Percentiles rank a stretch among this genome's conserved stretches.
Conservation (phyloP, 2,888 invertebrate genomes). For the Pantelozetes paolii region DNA sequence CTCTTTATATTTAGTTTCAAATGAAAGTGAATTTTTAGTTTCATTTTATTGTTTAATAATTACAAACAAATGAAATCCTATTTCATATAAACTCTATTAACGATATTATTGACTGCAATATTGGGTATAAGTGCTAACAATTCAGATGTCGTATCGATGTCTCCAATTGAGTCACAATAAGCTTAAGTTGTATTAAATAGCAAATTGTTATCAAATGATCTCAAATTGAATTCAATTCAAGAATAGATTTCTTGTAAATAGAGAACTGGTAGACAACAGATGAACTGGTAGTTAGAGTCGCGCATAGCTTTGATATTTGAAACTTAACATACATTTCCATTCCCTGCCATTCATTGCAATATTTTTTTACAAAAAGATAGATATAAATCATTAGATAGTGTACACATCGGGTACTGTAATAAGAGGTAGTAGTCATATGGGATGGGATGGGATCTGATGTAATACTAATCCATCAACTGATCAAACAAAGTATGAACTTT, state of each 20-base stretch:
- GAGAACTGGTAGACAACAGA: neutral
- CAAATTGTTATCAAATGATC: neutral
- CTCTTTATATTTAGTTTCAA: neutral
- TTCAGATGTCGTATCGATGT: conserved; percentile 10
- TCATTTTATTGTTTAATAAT: neutral
- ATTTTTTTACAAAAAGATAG: neutral
- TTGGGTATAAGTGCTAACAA: neutral
- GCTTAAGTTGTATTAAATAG: neutral
- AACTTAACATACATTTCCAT: conserved; percentile 21
- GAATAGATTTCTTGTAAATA: neutral
- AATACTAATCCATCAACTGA: conserved; percentile 30
- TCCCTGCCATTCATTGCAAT: conserved; percentile 3
- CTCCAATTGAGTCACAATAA: neutral
- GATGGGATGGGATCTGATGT: conserved; percentile 9
- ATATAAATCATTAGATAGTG: conserved; percentile 16
- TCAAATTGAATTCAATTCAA: neutral
- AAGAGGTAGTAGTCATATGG: neutral
- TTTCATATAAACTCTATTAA: neutral
- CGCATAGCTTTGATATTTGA: conserved; percentile 22
- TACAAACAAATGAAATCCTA: neutral
- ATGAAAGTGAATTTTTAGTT: neutral
- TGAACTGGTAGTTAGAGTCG: conserved; percentile 5
- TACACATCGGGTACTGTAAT: neutral
- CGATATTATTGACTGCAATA: neutral
- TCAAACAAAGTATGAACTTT: conserved; percentile 12